These are phyloP conservation scores for Alfaro cultratus DNA, from an alignment of 2,797 vertebrate species.

Conservation along the genomic window DNA sequence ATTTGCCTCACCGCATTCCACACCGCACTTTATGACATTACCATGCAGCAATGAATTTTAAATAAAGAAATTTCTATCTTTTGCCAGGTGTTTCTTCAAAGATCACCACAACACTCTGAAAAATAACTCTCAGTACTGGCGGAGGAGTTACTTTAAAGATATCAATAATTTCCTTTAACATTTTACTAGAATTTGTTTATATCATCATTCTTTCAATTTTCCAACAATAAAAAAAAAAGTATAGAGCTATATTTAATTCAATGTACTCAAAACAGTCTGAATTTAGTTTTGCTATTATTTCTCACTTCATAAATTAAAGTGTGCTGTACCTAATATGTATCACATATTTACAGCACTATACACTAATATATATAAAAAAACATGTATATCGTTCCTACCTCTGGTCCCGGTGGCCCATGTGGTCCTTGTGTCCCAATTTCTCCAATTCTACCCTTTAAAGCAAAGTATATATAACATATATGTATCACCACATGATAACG, in stretches of 20 bases:
- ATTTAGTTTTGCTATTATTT: neutral
- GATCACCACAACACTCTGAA: neutral
- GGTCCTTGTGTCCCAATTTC: conserved; percentile 69
- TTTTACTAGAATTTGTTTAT: neutral
- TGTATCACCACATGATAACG: neutral
- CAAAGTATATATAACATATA: conserved; percentile 1
- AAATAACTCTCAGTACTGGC: neutral
- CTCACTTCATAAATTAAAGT: neutral
- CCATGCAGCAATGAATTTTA: neutral
- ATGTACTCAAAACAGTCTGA: neutral
- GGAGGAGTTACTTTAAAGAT: neutral
- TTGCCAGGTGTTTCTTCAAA: neutral
- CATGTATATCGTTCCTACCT: conserved; percentile 54
- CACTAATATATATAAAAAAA: neutral
- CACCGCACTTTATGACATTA: too few relatives aligned
- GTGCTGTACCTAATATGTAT: neutral
- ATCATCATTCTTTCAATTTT: neutral
- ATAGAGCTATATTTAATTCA: neutral
- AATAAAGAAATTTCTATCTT: neutral
- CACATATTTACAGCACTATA: neutral
- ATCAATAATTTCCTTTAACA: neutral
- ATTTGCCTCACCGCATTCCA: too few relatives aligned
- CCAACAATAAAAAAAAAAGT: neutral
- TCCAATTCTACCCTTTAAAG: conserved; percentile 68
- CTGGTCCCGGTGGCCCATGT: conserved; percentile 74